These are phyloP conservation scores for Chrysomallon squamiferum DNA, from an alignment of 1,140 invertebrate genomes.

Conservation along the genomic window DNA sequence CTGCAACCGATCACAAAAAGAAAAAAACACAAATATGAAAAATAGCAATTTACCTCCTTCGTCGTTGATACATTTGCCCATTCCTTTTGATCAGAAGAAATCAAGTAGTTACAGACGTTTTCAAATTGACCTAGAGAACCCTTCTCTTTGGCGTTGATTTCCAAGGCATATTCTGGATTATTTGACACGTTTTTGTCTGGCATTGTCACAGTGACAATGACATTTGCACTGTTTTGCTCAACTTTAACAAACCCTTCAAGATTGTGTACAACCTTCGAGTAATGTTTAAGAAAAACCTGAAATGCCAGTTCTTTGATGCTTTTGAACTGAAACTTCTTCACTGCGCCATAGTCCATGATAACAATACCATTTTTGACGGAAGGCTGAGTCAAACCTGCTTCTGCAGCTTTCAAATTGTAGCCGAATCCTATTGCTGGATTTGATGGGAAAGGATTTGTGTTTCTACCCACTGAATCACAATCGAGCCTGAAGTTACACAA, in stretches of 20 bases:
- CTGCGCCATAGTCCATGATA: too few species aligned
- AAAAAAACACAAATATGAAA: too few species aligned
- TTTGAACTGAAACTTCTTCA: neutral
- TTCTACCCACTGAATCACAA: constrained; percentile 3
- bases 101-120: too few species aligned
- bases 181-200: too few species aligned
- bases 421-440: constrained; percentile 4
- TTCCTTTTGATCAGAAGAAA: too few species aligned
- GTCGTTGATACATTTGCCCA: too few species aligned
- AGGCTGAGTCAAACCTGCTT: neutral
- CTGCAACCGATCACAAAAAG: too few species aligned
- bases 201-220: constrained; percentile 5
- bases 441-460: neutral
- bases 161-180: too few species aligned
- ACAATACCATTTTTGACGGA: neutral
- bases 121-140: too few species aligned
- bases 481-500: constrained; percentile 10
- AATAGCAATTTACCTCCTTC: too few species aligned
- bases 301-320: neutral
- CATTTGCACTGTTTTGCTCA: neutral
- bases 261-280: neutral
- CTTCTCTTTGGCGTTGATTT: too few species aligned
- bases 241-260: neutral
- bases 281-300: neutral
- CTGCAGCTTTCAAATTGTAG: neutral